Evolutionary conservation across 2,797 vertebrate genomes (phyloP).

Genomic region (Mycteria americana): DNA sequence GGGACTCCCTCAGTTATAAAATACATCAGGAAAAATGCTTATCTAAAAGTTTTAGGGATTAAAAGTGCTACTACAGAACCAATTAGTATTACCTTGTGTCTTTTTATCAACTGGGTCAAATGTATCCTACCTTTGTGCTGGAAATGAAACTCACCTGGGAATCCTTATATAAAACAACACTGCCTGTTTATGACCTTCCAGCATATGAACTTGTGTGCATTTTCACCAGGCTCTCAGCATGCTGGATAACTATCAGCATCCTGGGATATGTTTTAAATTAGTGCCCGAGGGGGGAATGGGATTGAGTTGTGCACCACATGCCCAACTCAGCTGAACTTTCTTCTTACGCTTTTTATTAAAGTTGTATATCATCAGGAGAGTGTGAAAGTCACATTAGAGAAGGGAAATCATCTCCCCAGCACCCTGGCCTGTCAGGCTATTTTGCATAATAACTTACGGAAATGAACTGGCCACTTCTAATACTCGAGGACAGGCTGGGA

Average conservation of each 20-base stretch:
- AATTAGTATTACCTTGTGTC: background rate
- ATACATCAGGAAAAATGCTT: background rate
- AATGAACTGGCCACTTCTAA: conserved; percentile 51
- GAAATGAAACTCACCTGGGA: background rate
- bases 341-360: conserved; percentile 66
- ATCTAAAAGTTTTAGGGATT: background rate
- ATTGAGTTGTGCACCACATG: conserved; percentile 2
- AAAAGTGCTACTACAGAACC: background rate
- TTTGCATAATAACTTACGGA: conserved; percentile 49
- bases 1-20: background rate
- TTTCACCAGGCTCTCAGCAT: background rate
- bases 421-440: background rate
- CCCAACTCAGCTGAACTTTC: conserved; percentile 36
- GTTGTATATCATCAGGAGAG: conserved; percentile 61
- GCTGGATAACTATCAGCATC: background rate
- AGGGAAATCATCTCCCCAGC: conserved; percentile 12
- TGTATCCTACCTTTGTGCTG: background rate
- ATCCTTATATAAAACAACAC: background rate
- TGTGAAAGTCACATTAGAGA: conserved; percentile 47
- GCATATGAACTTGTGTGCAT: background rate
- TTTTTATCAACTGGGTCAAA: background rate
- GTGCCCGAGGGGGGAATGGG: background rate
- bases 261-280: conserved; percentile 12
- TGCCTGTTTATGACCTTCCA: background rate
- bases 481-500: background rate